Base-by-base conservation (phyloP, 2,888 invertebrate species). In the Eulithis testata region DNA sequence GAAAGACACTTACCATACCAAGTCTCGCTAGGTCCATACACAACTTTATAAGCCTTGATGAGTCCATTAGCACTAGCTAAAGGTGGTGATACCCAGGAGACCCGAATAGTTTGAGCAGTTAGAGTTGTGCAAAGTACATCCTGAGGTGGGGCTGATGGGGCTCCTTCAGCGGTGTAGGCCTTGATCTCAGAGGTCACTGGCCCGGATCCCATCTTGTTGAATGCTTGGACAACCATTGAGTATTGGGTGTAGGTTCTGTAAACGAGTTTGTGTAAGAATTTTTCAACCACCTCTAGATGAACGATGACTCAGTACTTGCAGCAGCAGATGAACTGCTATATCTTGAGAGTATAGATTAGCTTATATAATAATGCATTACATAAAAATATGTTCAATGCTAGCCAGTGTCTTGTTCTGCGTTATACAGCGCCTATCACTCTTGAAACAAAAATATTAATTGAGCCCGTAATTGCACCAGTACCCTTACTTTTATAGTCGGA, bases 41-140 rank as follows among this genome's bases (percentile, higher is more conserved):
- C 95, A 65, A 98, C 97, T 90, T 98, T 98, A 93, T 99, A 99
- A 11, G 98, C 98, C 86, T 98, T 98, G 80, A 99, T 98, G 49
- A 98, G 96, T 73, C 99, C 99, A 85, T 99, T 98, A 52, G 98
- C 98, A 44, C 98, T 96, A 69, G 96, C 96, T 2, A 98, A 94
- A 47, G 98, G 98, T 0, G 99, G 99, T 0, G 98, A 98, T 0
- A 97, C 96, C 99, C 99, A 99, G 27, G 97, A 97, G 3, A 99
- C 97, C 65, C 98, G 95, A 79, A 99, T 98, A 2, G 98, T 98
- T 89, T 98, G 98, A 4, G 99, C 98, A 9, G 98, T 98, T 51
- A 98, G 94, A 0, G 98, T 97, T 4, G 97, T 98, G 91, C 98
- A 98, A 61, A 97, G 96, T 0, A 98, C 97, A 78, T 98, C 98